These are phyloP conservation scores for Natator depressus DNA, from an alignment of 2,113 vertebrate species.

Conservation along the genomic window DNA sequence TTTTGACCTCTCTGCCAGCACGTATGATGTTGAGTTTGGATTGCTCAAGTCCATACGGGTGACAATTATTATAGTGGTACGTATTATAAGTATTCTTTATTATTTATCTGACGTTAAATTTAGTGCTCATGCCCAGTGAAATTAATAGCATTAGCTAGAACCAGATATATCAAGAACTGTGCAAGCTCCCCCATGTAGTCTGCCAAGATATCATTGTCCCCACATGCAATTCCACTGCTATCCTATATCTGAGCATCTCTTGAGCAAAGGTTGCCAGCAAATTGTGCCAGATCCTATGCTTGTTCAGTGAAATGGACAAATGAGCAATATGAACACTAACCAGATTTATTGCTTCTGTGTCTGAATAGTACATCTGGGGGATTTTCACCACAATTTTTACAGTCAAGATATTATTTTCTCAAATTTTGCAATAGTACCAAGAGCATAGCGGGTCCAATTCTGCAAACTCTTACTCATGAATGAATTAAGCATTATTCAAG, in stretches of 20 bases:
- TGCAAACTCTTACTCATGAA: not conserved
- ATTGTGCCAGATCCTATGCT: not conserved
- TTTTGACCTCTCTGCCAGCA: not conserved
- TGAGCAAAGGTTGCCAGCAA: not conserved
- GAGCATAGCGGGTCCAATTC: not conserved
- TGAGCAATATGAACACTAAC: not conserved
- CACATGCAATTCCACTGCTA: not conserved
- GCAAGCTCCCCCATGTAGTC: not conserved
- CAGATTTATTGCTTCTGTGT: not conserved
- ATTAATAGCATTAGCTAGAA: not conserved
- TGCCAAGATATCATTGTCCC: not conserved
- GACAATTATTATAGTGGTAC: not conserved
- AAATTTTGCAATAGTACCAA: constrained; percentile 25
- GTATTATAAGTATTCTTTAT: not conserved
- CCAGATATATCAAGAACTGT: not conserved
- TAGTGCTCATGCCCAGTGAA: not conserved
- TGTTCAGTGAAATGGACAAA: not conserved
- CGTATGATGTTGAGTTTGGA: not conserved
- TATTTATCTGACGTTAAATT: not conserved
- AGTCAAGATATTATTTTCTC: not conserved
- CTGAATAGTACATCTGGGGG: not conserved
- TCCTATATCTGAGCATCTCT: not conserved
- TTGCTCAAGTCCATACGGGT: not conserved
- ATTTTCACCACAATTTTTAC: not conserved
- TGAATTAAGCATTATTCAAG: not conserved